These are phyloP conservation scores for Amphiprion clarkii DNA, from an alignment of 2,797 vertebrate genomes.

Conservation along the genomic window DNA sequence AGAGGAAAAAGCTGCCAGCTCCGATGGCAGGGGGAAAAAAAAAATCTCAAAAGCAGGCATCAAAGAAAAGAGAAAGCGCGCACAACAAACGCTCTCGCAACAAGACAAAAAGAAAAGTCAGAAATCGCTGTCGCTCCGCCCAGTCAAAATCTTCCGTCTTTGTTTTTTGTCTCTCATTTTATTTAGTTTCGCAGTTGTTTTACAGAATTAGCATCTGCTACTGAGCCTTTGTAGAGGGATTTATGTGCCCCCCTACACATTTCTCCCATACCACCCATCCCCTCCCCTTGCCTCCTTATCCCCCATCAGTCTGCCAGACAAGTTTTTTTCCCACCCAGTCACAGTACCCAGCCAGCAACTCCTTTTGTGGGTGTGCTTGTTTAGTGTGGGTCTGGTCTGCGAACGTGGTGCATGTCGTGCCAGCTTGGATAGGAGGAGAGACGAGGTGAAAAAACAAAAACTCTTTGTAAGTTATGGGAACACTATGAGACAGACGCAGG, in stretches of 20 bases:
- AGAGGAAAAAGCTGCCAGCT: slow-evolving; percentile 73
- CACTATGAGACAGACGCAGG: slow-evolving; percentile 92
- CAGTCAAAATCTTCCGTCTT: slow-evolving; percentile 60
- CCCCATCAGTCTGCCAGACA: slow-evolving; percentile 76
- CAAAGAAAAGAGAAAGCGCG: slow-evolving; percentile 55
- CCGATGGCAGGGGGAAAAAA: slow-evolving; percentile 48
- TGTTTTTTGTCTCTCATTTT: slow-evolving; percentile 71
- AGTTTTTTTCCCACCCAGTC: slow-evolving; percentile 79
- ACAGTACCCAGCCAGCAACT: slow-evolving; percentile 73
- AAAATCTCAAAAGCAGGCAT: slow-evolving; percentile 68
- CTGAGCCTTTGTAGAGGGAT: slow-evolving; percentile 78
- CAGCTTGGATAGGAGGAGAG: slow-evolving; percentile 80
- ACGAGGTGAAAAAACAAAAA: slow-evolving; percentile 66
- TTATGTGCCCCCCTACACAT: slow-evolving; percentile 75
- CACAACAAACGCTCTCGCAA: slow-evolving; percentile 60
- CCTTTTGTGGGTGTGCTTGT: slow-evolving; percentile 79
- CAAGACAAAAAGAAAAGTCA: slow-evolving; percentile 73
- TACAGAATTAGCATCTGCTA: slow-evolving; percentile 79
- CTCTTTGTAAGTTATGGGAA: slow-evolving; percentile 95
- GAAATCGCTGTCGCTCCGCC: slow-evolving; percentile 60
- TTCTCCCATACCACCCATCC: slow-evolving; percentile 65
- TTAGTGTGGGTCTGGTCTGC: slow-evolving; percentile 74
- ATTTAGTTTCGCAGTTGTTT: slow-evolving; percentile 80
- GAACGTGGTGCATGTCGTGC: slow-evolving; percentile 74
- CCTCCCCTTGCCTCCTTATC: slow-evolving; percentile 73